These are phyloP conservation scores for Diachasma alloeum DNA, from an alignment of 1,140 invertebrate species.

Conservation along the genomic window DNA sequence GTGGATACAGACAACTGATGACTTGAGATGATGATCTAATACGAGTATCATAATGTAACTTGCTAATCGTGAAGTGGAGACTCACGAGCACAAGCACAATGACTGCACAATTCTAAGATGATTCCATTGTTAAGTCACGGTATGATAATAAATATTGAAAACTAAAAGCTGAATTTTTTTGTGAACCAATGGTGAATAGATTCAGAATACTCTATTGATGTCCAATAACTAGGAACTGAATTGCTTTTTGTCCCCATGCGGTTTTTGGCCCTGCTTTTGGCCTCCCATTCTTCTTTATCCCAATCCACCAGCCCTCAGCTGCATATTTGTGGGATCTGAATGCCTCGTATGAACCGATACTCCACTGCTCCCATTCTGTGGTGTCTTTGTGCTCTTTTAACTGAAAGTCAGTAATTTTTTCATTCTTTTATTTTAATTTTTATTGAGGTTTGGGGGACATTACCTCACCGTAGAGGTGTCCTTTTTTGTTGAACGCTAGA, in stretches of 20 bases:
- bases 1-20: background rate
- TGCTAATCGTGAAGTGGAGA: conserved; percentile 42
- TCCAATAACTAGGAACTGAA: conserved; percentile 64
- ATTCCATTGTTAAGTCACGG: conserved; percentile 52
- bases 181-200: background rate
- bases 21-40: background rate
- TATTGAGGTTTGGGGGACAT: conserved; percentile 4
- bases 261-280: conserved; percentile 70
- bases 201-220: conserved; percentile 29
- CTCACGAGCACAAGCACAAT: conserved; percentile 52
- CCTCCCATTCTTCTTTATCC: conserved; percentile 72
- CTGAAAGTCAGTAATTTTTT: conserved; percentile 52
- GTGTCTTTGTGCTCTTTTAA: conserved; percentile 62
- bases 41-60: conserved; percentile 22
- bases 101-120: conserved; percentile 56
- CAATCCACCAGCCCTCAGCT: conserved; percentile 72
- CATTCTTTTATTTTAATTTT: background rate
- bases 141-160: conserved; percentile 56
- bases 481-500: conserved; percentile 71
- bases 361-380: conserved; percentile 70
- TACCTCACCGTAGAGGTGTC: conserved; percentile 72
- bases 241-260: conserved; percentile 70
- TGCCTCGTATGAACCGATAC: conserved; percentile 68
- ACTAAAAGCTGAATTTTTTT: background rate
- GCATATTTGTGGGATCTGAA: conserved; percentile 70